Base-by-base conservation (phyloP, 2,113 vertebrate species). In the Oenanthe melanoleuca region DNA sequence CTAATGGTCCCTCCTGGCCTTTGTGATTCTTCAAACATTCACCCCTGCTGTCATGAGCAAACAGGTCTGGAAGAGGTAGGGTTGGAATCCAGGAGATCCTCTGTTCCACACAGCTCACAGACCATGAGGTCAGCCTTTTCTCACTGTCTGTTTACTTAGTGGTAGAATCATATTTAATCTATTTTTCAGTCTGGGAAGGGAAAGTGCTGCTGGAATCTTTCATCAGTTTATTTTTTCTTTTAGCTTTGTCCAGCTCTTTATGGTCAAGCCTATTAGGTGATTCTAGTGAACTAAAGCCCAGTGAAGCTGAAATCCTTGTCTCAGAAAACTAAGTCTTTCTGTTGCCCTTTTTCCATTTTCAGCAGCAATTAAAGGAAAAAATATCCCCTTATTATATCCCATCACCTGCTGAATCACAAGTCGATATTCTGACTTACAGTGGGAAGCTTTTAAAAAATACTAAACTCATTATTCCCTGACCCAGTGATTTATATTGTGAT, bases 351-450 rank as follows among this genome's bases (percentile, higher is more conserved):
- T 87, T 61, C 8, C 12, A 34, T 89, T 95, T 92, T 66, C 81
- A 85, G 65, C 19, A 82, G 67, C n/a, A 95, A 93, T 89, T 97
- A 96, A 89, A 91, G 66, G 74, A 67, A 91, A 86, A 94, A 91
- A 79, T 80, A 8, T 84, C 45, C 44, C 25, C n/a, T 84, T 93
- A 89, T 85, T 95, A 89, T 25, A 80, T 44, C 37, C 66, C 63
- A 80, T 95, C 80, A 79, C 86, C 91, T 95, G 77, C 86, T 89
- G 91, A 91, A 93, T 72, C 69, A 92, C 65, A 69, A 88, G 53
- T 84, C 5, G 1, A 91, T 94, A 84, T 33, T 74, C 56, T 90
- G 65, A 47, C 71, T 83, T 47, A 40, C 38, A 55, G 67, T 29
- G 40, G 23, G 49, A 93, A 49, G 81, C 60, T 91, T 93, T 95